Evolutionary conservation across 2,113 vertebrate genomes (phyloP).

Genomic region (Phrynosoma blainvillii): DNA sequence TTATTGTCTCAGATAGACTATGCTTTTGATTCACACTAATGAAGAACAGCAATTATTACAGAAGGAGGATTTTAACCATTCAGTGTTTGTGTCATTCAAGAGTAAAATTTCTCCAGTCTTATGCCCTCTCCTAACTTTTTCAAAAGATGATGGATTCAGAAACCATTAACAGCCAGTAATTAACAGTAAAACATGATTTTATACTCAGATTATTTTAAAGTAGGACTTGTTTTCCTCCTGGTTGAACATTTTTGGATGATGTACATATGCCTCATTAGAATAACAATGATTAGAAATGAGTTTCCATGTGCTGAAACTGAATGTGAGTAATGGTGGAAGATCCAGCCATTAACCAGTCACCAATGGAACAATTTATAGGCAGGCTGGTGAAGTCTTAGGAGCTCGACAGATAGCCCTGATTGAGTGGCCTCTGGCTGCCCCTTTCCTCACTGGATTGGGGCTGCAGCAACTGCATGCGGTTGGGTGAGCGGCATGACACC

Average conservation of each 20-base stretch:
- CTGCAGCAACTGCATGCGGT: too few relatives aligned
- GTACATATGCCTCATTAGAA: too few relatives aligned
- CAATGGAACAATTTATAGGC: too few relatives aligned
- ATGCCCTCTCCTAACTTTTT: conserved; percentile 56
- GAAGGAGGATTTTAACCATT: conserved; percentile 77
- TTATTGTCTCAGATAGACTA: conserved; percentile 81
- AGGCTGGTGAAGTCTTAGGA: too few relatives aligned
- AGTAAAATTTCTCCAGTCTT: conserved; percentile 63
- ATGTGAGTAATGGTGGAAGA: neutral
- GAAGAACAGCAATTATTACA: conserved; percentile 82
- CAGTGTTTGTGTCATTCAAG: conserved; percentile 77
- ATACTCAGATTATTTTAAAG: neutral
- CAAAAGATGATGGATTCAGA: conserved; percentile 50
- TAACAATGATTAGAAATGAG: too few relatives aligned
- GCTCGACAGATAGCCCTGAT: too few relatives aligned
- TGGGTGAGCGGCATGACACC: too few relatives aligned
- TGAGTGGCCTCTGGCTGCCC: too few relatives aligned
- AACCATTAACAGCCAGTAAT: neutral
- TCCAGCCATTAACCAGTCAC: neutral
- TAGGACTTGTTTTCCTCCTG: neutral
- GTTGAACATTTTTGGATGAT: too few relatives aligned
- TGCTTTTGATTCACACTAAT: conserved; percentile 82
- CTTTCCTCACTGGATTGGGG: too few relatives aligned
- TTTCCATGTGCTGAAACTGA: neutral
- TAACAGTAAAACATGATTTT: neutral